Percentiles rank a stretch among this genome's conserved stretches.
Evolutionary conservation across 2,888 invertebrate species (phyloP).

Genomic region (Arge pagana): DNA sequence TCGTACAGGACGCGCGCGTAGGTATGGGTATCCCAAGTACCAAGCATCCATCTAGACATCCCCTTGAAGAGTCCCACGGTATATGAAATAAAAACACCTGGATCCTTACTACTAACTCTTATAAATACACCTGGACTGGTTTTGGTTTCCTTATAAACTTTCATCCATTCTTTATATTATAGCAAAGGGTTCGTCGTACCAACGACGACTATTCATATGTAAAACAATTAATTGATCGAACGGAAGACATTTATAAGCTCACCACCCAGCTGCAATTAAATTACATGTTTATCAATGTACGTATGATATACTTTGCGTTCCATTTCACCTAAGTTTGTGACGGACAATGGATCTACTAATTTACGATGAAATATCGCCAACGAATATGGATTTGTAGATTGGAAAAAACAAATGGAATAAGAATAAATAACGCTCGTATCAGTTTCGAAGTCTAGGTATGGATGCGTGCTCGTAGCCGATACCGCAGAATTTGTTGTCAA

Average conservation of each 20-base stretch:
- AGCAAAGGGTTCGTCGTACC: conserved; percentile 47
- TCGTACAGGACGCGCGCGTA: conserved; percentile 33
- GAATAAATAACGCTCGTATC: too few relatives aligned
- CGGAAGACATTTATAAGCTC: conserved; percentile 51
- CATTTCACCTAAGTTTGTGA: too few relatives aligned
- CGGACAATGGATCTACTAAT: too few relatives aligned
- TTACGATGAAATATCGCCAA: too few relatives aligned
- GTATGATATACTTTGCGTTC: too few relatives aligned
- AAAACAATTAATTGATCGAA: conserved; percentile 54
- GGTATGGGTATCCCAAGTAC: conserved; percentile 32
- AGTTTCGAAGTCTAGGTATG: too few relatives aligned
- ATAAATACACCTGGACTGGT: conserved; percentile 35
- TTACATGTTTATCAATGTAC: too few relatives aligned
- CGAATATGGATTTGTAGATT: too few relatives aligned
- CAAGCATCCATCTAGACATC: conserved; percentile 48
- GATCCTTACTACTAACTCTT: conserved; percentile 33
- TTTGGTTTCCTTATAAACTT: conserved; percentile 51
- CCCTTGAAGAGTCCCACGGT: conserved; percentile 50
- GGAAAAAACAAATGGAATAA: too few relatives aligned
- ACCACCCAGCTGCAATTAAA: conserved; percentile 31
- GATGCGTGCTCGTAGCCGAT: too few relatives aligned
- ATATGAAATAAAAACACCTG: conserved; percentile 51
- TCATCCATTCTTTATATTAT: conserved; percentile 54
- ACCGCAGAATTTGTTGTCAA: too few relatives aligned
- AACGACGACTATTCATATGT: conserved; percentile 49